Evolutionary conservation across 2,888 invertebrate genomes (phyloP).

Genomic region (Luperina testacea): DNA sequence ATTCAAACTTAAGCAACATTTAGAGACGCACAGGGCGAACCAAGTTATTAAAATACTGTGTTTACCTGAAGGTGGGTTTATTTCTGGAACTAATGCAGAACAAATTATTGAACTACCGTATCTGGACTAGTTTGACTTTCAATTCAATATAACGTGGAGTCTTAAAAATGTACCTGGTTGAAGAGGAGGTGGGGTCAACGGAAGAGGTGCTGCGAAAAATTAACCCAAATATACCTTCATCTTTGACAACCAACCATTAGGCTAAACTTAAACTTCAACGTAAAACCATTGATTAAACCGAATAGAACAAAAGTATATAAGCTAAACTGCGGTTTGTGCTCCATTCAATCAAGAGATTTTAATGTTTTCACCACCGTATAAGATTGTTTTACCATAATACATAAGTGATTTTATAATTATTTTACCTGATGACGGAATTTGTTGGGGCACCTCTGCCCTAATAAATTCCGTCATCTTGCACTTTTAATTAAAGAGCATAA

Average conservation of each 20-base stretch:
- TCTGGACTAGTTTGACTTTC: not conserved
- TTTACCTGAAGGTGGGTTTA: no score
- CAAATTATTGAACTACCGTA: not conserved
- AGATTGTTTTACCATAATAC: not conserved
- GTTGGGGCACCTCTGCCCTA: no score
- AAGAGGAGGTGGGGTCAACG: not conserved
- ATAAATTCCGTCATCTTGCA: no score
- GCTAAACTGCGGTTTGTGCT: no score
- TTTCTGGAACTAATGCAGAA: not conserved
- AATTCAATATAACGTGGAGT: no score
- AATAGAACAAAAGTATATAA: not conserved
- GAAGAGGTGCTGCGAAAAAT: not conserved
- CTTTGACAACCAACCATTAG: not conserved
- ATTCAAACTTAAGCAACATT: no score
- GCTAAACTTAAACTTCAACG: no score
- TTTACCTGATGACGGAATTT: not conserved
- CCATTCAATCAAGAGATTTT: not conserved
- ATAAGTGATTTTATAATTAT: not conserved
- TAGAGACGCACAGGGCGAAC: no score
- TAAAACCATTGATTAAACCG: not conserved
- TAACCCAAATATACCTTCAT: not conserved
- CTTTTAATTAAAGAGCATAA: not conserved
- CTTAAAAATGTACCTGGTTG: conserved; percentile 3
- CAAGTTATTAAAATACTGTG: no score
- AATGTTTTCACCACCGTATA: not conserved